Base-by-base conservation (phyloP, 1,140 invertebrate genomes). In the Atta texana region DNA sequence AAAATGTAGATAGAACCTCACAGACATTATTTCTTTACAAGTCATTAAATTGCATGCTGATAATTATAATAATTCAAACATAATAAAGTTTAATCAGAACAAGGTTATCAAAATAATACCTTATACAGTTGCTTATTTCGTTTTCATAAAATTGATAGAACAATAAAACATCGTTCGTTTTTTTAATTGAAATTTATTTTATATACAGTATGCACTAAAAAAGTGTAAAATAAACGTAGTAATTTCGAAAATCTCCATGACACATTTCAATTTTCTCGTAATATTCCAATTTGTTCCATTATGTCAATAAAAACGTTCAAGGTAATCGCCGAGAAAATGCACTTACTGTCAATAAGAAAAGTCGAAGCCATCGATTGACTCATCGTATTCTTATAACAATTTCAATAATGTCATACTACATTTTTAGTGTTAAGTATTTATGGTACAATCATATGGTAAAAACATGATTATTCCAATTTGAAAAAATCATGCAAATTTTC, bases 221-320 rank as follows among this genome's bases (percentile, higher is more conserved):
- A 55, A 74, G 3, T 6, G 18, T 75, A n/a, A 59, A 75, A 75
- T 39, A 12, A 14, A 39, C 55, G n/a, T 61, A 72, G 39, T 84
- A 87, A 76, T 84, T 87, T 69, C n/a, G 72, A 57, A 85, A 89
- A 88, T 85, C 49, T 85, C 72, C 61, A 77, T 57, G 53, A 49
- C 55, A 24, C 68, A 72, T 88, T 72, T 88, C 72, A 88, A 89
- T 89, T 89, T 85, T 82, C 63, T 44, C 24, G 80, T 88, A 88
- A 88, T 66, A 88, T 85, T 89, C 49, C 59, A 61, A 59, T 88
- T 88, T 39, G 59, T 77, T 71, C 75, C 34, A 87, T 57, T 51
- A 86, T 16, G 66, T 12, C 63, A 55, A 61, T 21, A 44, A 81
- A 57, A 31, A 53, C 76, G 59, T 59, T 68, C n/a, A 34, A 21